These are phyloP conservation scores for Hirundichthys speculiger DNA, from an alignment of 2,113 vertebrate species.

Conservation along the genomic window DNA sequence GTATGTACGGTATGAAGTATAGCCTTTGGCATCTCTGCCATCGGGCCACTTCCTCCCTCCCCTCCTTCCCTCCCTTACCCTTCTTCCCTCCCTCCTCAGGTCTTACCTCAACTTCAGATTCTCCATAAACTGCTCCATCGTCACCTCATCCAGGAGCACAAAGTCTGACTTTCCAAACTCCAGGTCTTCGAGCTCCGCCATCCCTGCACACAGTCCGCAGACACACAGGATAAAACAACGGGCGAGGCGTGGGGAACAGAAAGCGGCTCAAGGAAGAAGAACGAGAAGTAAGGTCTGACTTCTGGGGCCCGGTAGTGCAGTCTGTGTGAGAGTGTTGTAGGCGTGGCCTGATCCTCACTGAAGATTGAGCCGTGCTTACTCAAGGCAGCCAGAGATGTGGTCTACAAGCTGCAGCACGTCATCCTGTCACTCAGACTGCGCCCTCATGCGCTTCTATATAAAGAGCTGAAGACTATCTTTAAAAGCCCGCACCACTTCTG, in stretches of 20 bases:
- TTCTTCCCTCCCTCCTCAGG: constrained; percentile 13
- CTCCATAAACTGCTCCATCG: constrained; percentile 92
- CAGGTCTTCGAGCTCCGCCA: constrained; percentile 90
- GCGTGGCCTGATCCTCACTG: constrained; percentile 63
- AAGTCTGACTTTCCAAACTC: constrained; percentile 93
- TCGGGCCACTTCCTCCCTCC: neutral
- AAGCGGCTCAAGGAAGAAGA: constrained; percentile 47
- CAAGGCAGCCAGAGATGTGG: constrained; percentile 56
- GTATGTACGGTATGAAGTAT: neutral
- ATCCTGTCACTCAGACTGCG: constrained; percentile 59
- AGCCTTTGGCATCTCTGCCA: constrained; percentile 11
- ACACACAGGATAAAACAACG: neutral
- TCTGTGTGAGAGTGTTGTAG: constrained; percentile 33
- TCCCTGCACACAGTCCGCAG: constrained; percentile 42
- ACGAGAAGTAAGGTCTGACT: constrained; percentile 56
- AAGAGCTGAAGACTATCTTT: constrained; percentile 57
- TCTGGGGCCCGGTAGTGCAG: constrained; percentile 51
- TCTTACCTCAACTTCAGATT: constrained; percentile 91
- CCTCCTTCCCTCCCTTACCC: no score
- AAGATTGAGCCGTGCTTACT: constrained; percentile 43
- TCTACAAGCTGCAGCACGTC: constrained; percentile 72
- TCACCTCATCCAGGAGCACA: constrained; percentile 91
- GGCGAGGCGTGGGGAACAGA: constrained; percentile 36
- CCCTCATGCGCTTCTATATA: constrained; percentile 17
- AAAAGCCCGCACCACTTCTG: constrained; percentile 42